Percentiles rank a stretch among this genome's conserved stretches.
Evolutionary conservation across 2,113 vertebrate genomes (phyloP).

Genomic region (Dipodomys stephensi): DNA sequence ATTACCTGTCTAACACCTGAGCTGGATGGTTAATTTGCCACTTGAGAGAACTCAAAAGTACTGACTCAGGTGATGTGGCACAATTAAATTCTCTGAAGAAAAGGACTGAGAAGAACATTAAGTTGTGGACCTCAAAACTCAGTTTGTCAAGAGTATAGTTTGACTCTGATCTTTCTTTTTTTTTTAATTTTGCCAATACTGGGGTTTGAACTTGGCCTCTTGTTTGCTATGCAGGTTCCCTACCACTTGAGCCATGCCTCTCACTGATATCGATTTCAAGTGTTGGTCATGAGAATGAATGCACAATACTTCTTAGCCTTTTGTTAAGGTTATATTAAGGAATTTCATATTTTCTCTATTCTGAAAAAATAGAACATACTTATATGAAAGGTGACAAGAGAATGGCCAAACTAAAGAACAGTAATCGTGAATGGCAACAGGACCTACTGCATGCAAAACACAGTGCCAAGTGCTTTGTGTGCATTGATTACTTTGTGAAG

Average conservation of each 20-base stretch:
- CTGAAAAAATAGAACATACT: not conserved
- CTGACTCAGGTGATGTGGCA: constrained; percentile 41
- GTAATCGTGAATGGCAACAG: not conserved
- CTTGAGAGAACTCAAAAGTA: constrained; percentile 62
- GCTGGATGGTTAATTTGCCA: constrained; percentile 61
- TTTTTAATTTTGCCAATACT: too few relatives aligned
- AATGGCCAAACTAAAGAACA: not conserved
- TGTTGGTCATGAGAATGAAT: not conserved
- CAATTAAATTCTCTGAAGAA: constrained; percentile 58
- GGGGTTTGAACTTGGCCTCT: too few relatives aligned
- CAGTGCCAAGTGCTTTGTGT: not conserved
- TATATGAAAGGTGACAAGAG: not conserved
- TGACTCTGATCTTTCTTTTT: not conserved
- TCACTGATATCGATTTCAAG: not conserved
- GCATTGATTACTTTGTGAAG: not conserved
- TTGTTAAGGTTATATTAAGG: not conserved
- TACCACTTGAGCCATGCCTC: too few relatives aligned
- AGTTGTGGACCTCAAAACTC: not conserved
- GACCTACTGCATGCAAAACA: not conserved
- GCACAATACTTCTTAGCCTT: not conserved
- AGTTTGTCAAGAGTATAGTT: not conserved
- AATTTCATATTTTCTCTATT: not conserved
- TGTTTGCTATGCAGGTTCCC: too few relatives aligned
- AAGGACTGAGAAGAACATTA: constrained; percentile 41
- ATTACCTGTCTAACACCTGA: constrained; percentile 64